Percentiles rank a stretch among this genome's conserved stretches.
Evolutionary conservation across 37 sponge, comb jelly and placozoan species (phyloP).

Genomic region (Haliclona indistincta): DNA sequence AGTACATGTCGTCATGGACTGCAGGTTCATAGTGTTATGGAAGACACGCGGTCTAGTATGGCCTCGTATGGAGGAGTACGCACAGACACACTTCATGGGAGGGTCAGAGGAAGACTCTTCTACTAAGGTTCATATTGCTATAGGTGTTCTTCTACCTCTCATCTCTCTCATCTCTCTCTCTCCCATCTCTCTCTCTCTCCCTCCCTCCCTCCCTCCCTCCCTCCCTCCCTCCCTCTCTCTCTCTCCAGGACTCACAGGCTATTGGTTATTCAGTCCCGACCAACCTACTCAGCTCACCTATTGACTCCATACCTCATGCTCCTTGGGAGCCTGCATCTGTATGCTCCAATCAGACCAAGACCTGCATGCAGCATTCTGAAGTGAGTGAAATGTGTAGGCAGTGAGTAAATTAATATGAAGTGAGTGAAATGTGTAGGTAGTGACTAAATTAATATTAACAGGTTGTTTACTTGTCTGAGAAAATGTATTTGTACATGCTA

Average conservation of each 20-base stretch:
- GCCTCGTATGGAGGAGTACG: constrained; percentile 50
- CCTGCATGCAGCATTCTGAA: too few species aligned
- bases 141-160: not conserved
- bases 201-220: constrained; percentile 18
- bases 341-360: constrained; percentile 34
- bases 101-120: too few species aligned
- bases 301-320: constrained; percentile 34
- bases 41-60: constrained; percentile 47
- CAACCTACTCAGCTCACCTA: constrained; percentile 35
- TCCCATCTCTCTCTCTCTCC: not conserved
- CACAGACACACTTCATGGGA: constrained; percentile 45
- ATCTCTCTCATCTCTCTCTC: too few species aligned
- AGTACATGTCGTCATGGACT: not conserved
- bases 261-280: constrained; percentile 70
- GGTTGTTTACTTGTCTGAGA: too few species aligned
- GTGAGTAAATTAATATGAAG: constrained; percentile 10
- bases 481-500: too few species aligned
- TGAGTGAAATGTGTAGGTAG: constrained; percentile 23
- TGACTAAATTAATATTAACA: constrained; percentile 3
- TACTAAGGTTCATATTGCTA: too few species aligned
- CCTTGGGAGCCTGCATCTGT: constrained; percentile 61
- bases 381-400: constrained; percentile 15
- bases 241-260: constrained; percentile 36
- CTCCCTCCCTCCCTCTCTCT: constrained; percentile 24
- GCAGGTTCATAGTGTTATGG: constrained; percentile 53